A percentile compares a stretch with the other conserved stretches of the same genome.
phyloP scores from a whole-genome alignment of 2,888 invertebrate genomes.

The Caenorhabditis plicata region DNA sequence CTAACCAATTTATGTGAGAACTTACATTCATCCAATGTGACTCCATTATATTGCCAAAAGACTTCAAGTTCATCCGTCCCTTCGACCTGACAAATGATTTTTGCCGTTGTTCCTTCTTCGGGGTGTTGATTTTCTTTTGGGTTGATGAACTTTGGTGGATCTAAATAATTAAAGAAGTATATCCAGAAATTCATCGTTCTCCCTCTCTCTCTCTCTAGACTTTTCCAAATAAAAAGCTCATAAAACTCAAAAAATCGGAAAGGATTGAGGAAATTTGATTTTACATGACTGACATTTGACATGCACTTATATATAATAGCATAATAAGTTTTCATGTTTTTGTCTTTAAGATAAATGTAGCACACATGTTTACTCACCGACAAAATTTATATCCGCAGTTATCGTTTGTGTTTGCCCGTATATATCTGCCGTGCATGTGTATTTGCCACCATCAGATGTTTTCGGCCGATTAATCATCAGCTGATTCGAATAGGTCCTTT shows the following conservation, averaged over 20 bases:
- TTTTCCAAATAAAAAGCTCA: neutral
- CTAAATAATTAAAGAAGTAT: conserved; percentile 44
- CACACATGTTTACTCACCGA: conserved; percentile 35
- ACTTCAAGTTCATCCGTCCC: conserved; percentile 42
- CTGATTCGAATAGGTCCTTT: conserved; percentile 41
- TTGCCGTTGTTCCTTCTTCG: conserved; percentile 48
- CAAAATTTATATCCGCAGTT: conserved; percentile 40
- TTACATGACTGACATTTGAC: neutral
- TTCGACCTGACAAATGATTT: conserved; percentile 47
- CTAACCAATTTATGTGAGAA: neutral
- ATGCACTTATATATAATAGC: neutral
- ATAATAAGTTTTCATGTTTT: neutral
- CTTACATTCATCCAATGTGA: conserved; percentile 47
- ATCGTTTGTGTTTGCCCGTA: conserved; percentile 34
- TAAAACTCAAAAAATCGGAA: neutral
- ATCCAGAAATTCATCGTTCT: neutral
- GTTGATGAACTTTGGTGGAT: conserved; percentile 49
- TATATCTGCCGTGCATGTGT: conserved; percentile 40
- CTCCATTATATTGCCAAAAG: conserved; percentile 53
- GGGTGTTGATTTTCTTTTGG: conserved; percentile 47
- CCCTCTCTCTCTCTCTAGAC: neutral
- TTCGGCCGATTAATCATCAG: conserved; percentile 46
- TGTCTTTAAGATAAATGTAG: too few relatives aligned
- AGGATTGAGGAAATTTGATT: neutral
- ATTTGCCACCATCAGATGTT: conserved; percentile 37